phyloP scores from a whole-genome alignment of 2,888 invertebrate species.

The Plutella xylostella region DNA sequence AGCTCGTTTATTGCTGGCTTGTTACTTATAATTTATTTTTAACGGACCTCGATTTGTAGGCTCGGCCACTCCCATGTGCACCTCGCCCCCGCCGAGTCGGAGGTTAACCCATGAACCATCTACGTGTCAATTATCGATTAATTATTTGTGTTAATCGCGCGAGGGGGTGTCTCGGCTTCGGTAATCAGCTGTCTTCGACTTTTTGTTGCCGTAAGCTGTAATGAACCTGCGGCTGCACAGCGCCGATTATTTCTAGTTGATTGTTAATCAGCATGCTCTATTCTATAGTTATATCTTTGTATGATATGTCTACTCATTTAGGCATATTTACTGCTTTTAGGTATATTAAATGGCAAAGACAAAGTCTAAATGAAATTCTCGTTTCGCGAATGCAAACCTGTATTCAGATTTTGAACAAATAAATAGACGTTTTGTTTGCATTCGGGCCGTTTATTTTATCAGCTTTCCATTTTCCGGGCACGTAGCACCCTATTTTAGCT shows the following conservation, averaged over 20 bases:
- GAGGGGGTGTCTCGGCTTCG: background rate
- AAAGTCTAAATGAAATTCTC: too few relatives aligned
- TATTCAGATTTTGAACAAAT: too few relatives aligned
- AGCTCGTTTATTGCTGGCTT: constrained; percentile 63
- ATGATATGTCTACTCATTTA: too few relatives aligned
- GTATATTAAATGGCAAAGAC: too few relatives aligned
- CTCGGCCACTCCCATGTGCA: constrained; percentile 16
- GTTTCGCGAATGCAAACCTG: too few relatives aligned
- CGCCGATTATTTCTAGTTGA: background rate
- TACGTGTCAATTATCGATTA: constrained; percentile 31
- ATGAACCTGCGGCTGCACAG: background rate
- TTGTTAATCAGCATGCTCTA: background rate
- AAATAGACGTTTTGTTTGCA: too few relatives aligned
- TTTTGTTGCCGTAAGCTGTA: constrained; percentile 10
- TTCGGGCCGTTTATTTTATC: too few relatives aligned
- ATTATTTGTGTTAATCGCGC: constrained; percentile 16
- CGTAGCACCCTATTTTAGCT: too few relatives aligned
- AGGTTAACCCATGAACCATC: constrained; percentile 16
- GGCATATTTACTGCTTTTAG: too few relatives aligned
- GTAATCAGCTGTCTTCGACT: constrained; percentile 6
- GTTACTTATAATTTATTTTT: constrained; percentile 71
- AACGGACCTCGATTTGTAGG: constrained; percentile 62
- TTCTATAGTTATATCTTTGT: background rate
- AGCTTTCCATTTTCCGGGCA: too few relatives aligned
- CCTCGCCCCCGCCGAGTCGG: constrained; percentile 24